Percentiles rank a stretch among this genome's conserved stretches.
Conservation (phyloP, 2,888 invertebrate species). For the Cryptosula pallasiana region DNA sequence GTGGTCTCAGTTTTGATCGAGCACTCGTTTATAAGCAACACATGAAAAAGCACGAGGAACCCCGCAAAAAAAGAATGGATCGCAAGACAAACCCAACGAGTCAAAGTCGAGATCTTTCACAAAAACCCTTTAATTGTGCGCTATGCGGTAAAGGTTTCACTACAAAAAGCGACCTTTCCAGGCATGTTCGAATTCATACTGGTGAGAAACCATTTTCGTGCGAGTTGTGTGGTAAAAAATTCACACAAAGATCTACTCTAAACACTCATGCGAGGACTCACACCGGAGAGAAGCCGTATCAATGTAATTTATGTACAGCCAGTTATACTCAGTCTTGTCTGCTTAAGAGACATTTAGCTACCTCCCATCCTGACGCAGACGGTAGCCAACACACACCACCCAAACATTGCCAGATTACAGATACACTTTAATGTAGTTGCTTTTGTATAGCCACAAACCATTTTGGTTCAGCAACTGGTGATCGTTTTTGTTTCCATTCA, state of each 20-base stretch:
- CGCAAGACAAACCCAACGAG: neutral
- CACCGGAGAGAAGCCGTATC: neutral
- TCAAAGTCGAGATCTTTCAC: neutral
- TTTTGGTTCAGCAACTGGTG: too few species aligned
- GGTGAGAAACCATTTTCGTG: neutral
- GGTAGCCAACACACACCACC: too few species aligned
- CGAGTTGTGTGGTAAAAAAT: neutral
- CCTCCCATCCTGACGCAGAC: too few species aligned
- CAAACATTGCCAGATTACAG: too few species aligned
- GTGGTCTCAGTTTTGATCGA: neutral
- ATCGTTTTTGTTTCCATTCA: too few species aligned
- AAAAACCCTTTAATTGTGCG: neutral
- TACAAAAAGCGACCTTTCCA: neutral
- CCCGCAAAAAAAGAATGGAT: neutral
- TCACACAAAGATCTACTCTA: neutral
- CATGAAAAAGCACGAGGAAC: neutral
- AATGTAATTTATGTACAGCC: neutral
- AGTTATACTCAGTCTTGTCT: neutral
- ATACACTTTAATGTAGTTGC: too few species aligned
- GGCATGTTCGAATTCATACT: neutral
- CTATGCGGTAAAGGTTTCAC: neutral
- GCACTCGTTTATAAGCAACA: neutral
- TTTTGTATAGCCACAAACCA: too few species aligned
- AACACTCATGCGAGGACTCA: neutral
- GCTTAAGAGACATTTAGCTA: too few species aligned